Evolutionary conservation across 2,113 vertebrate genomes (phyloP).

Genomic region (Calypte anna): DNA sequence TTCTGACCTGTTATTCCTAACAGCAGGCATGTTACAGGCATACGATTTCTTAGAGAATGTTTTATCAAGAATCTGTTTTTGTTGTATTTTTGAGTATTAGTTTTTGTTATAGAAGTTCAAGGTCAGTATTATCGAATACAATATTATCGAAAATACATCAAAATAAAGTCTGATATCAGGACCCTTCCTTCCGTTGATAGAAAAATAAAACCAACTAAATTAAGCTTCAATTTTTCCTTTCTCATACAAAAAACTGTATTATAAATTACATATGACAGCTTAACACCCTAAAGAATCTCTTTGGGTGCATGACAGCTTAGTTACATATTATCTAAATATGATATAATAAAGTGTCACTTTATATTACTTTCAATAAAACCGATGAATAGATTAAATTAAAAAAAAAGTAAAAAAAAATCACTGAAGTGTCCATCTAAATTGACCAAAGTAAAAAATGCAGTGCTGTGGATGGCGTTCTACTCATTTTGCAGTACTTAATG

Average conservation of each 20-base stretch:
- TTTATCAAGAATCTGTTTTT: not conserved
- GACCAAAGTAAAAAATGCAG: not conserved
- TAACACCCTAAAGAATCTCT: slow-evolving; percentile 1
- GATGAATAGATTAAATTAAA: not conserved
- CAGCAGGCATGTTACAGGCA: not conserved
- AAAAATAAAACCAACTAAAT: not conserved
- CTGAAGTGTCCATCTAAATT: not conserved
- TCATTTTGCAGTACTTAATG: not conserved
- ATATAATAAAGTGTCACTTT: slow-evolving; percentile 51
- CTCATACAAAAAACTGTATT: not conserved
- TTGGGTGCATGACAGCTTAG: not conserved
- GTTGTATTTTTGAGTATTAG: not conserved
- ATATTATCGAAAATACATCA: not conserved
- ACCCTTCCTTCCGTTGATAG: not conserved
- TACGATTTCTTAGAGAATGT: not conserved
- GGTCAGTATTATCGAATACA: not conserved
- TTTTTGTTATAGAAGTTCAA: not conserved
- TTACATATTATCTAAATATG: slow-evolving; percentile 23
- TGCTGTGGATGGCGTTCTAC: not conserved
- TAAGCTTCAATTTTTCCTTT: not conserved
- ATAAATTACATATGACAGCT: slow-evolving; percentile 16
- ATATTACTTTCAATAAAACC: slow-evolving; percentile 34
- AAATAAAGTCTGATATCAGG: not conserved
- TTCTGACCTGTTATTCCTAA: slow-evolving; percentile 46
- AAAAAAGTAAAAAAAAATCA: not conserved